Base-by-base conservation (phyloP, 2,797 vertebrate species). In the Aeoliscus strigatus region DNA sequence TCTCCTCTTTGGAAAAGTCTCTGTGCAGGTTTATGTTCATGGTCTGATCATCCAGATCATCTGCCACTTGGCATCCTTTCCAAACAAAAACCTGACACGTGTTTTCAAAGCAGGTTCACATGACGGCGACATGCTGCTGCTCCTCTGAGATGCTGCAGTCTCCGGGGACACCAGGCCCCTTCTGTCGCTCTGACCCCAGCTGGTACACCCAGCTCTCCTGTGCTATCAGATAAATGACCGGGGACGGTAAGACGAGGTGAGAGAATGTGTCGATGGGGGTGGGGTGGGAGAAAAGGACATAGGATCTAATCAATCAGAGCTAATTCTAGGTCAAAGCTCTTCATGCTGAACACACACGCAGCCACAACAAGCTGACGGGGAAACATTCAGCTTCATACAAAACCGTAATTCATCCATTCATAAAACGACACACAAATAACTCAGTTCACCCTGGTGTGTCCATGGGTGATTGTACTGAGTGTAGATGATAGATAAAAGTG, bases 261-360 rank as follows among this genome's bases (percentile, higher is more conserved):
- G 46, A 12, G 28, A 25, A 37, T 27, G 55, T 45, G 40, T 27
- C 48, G 48, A 48, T 26, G 17, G 24, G 51, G 11, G 28, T 39
- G 4, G 8, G 9, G 25, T 8, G 14, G 30, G 43, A 31, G 4
- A 11, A 3, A 18, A 2, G 9, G 25, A 61, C 70, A 66, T 54
- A 37, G 54, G 46, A 74, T 39, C 48, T 53, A 56, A 78, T 84
- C 72, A 70, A 73, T 80, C 62, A 64, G 37, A 66, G 63, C 54
- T 65, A 61, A 73, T 78, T 78, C 57, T 75, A 70, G 69, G 73
- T 72, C 74, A 75, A 38, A 41, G 57, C 39, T 31, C 49, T 56
- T 51, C 41, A 57, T 55, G 55, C 27, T 49, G 26, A 54, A 60
- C 39, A 42, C 38, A 60, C 36, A 33, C 14, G 35, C 30, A 33